A percentile compares a stretch with the other conserved stretches of the same genome.
These are phyloP conservation scores for Sebastes dallii DNA, from an alignment of 2,797 vertebrate species.

Conservation along the genomic window DNA sequence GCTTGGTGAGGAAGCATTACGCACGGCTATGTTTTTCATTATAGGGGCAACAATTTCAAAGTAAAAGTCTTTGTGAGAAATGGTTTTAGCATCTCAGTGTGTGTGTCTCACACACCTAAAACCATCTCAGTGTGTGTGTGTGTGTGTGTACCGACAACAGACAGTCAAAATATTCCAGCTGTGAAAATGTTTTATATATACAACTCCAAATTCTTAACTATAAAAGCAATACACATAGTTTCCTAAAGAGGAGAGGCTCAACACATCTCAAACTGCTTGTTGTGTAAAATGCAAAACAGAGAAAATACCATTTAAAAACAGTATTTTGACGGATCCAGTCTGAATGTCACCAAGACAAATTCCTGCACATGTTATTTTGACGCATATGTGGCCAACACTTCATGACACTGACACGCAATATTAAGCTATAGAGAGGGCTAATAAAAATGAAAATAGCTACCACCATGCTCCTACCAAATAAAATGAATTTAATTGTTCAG, in stretches of 20 bases:
- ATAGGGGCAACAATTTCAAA: not conserved
- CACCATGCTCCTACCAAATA: constrained; percentile 23
- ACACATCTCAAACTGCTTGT: not conserved
- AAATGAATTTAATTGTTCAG: constrained; percentile 33
- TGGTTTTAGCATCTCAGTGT: not conserved
- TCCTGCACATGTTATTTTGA: constrained; percentile 11
- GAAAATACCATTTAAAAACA: not conserved
- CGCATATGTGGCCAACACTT: not conserved
- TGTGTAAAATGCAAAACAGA: constrained; percentile 4
- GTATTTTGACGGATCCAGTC: not conserved
- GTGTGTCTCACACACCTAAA: not conserved
- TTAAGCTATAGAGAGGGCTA: not conserved
- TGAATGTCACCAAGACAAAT: not conserved
- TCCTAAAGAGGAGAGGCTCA: not conserved
- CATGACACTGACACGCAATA: constrained; percentile 7
- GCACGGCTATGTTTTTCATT: not conserved
- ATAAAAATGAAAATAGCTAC: constrained; percentile 19
- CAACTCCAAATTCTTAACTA: constrained; percentile 51
- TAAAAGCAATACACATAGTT: constrained; percentile 37
- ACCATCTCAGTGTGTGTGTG: not conserved
- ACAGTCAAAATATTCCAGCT: constrained; percentile 28
- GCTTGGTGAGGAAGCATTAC: not conserved
- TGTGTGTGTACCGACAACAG: constrained; percentile 7
- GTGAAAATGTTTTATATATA: constrained; percentile 64
- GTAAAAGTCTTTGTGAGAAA: not conserved